phyloP scores from a whole-genome alignment of 2,113 vertebrate species.

The Lucifuga dentata region DNA sequence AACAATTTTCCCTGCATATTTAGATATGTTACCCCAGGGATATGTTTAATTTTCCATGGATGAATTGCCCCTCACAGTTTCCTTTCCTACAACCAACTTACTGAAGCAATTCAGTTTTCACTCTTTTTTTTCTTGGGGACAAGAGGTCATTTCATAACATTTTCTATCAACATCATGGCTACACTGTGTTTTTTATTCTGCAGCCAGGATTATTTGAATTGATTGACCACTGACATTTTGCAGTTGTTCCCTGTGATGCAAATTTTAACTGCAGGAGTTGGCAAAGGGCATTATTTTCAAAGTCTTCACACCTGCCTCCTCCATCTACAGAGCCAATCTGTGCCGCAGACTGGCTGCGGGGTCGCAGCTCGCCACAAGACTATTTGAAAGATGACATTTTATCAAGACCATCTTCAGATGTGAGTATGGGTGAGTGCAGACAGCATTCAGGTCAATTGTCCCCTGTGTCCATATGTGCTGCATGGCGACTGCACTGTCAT shows the following conservation, averaged over 20 bases:
- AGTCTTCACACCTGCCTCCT: conserved; percentile 68
- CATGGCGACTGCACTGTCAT: conserved; percentile 54
- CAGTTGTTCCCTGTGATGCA: conserved; percentile 76
- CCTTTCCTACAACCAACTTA: conserved; percentile 63
- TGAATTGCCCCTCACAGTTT: conserved; percentile 65
- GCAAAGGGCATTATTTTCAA: conserved; percentile 78
- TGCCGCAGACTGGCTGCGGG: conserved; percentile 16
- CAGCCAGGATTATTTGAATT: conserved; percentile 71
- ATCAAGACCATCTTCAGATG: conserved; percentile 76
- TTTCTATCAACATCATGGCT: conserved; percentile 65
- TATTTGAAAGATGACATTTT: conserved; percentile 81
- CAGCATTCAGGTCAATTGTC: conserved; percentile 70
- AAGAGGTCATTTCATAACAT: conserved; percentile 70
- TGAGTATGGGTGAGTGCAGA: conserved; percentile 69
- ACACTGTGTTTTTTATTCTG: conserved; percentile 68
- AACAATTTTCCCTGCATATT: conserved; percentile 63
- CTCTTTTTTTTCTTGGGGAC: conserved; percentile 59
- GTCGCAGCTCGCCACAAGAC: conserved; percentile 47
- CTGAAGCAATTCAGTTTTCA: conserved; percentile 70
- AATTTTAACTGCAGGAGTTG: conserved; percentile 70
- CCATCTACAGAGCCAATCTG: conserved; percentile 36
- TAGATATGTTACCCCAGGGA: conserved; percentile 66
- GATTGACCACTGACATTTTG: conserved; percentile 83
- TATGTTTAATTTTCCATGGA: conserved; percentile 74
- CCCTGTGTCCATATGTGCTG: conserved; percentile 61